These are phyloP conservation scores for Erebia aethiops DNA, from an alignment of 2,888 invertebrate species.

Conservation along the genomic window DNA sequence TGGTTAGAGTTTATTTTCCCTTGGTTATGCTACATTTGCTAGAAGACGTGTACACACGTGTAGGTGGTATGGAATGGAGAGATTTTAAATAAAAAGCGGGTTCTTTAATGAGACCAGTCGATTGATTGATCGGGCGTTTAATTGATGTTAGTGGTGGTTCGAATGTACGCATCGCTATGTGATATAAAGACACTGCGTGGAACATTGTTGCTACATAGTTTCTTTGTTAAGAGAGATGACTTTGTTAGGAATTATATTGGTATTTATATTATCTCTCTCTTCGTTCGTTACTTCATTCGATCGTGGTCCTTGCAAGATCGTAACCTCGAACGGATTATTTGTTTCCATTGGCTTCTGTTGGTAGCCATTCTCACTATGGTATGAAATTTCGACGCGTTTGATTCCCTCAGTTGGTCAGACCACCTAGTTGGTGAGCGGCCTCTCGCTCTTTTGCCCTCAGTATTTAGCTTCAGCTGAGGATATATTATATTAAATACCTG, in stretches of 20 bases:
- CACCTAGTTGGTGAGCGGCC: too few species aligned
- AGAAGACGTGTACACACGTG: conserved; percentile 43
- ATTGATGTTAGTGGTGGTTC: conserved; percentile 50
- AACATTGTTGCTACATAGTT: conserved; percentile 16
- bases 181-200: conserved; percentile 11
- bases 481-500: too few species aligned
- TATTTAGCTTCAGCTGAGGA: too few species aligned
- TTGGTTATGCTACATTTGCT: conserved; percentile 3
- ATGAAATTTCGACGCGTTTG: too few species aligned
- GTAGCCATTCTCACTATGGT: too few species aligned
- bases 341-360: too few species aligned
- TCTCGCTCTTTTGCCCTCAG: too few species aligned
- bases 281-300: too few species aligned
- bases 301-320: too few species aligned
- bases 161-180: conserved; percentile 38
- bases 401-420: too few species aligned
- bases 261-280: too few species aligned
- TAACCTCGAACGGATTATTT: too few species aligned
- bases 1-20: conserved; percentile 18
- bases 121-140: conserved; percentile 55
- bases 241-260: conserved; percentile 7
- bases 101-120: conserved; percentile 50
- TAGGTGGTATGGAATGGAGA: conserved; percentile 51
- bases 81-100: conserved; percentile 51
- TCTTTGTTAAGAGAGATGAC: conserved; percentile 7